phyloP scores from a whole-genome alignment of 2,888 invertebrate species.

The Disparrhopalites patrizii region DNA sequence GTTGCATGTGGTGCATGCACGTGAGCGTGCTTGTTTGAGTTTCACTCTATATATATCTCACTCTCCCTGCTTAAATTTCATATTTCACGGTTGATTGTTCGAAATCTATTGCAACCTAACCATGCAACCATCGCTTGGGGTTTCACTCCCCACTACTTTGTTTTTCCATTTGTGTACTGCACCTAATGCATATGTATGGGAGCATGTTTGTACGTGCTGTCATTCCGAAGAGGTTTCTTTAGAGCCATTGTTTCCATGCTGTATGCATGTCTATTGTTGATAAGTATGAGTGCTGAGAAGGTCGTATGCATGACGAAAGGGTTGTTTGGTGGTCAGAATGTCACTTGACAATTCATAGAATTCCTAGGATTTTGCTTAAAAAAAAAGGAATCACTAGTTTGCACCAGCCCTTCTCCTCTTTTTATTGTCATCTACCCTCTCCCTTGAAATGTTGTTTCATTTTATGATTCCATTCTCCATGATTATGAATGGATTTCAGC shows the following conservation, averaged over 20 bases:
- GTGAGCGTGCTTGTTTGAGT: neutral
- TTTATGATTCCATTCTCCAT: too few species aligned
- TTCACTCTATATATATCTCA: neutral
- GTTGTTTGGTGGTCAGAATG: neutral
- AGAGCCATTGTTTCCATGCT: too few species aligned
- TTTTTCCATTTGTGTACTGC: neutral
- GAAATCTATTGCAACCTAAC: neutral
- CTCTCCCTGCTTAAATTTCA: slow-evolving; percentile 11
- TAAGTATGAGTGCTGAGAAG: neutral
- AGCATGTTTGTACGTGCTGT: neutral
- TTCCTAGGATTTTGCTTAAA: slow-evolving; percentile 24
- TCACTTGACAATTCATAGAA: slow-evolving; percentile 25
- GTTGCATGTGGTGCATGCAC: too few species aligned
- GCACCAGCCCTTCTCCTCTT: slow-evolving; percentile 7
- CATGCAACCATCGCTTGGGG: neutral
- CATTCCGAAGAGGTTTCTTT: neutral
- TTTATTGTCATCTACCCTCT: too few species aligned
- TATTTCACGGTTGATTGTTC: slow-evolving; percentile 9
- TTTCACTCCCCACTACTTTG: neutral
- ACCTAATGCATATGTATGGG: too few species aligned
- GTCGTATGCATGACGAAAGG: neutral
- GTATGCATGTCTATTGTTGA: neutral
- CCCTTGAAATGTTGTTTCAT: too few species aligned
- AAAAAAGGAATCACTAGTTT: slow-evolving; percentile 20
- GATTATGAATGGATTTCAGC: too few species aligned